These are phyloP conservation scores for Junonia oenone DNA, from an alignment of 2,888 invertebrate species.

Conservation along the genomic window DNA sequence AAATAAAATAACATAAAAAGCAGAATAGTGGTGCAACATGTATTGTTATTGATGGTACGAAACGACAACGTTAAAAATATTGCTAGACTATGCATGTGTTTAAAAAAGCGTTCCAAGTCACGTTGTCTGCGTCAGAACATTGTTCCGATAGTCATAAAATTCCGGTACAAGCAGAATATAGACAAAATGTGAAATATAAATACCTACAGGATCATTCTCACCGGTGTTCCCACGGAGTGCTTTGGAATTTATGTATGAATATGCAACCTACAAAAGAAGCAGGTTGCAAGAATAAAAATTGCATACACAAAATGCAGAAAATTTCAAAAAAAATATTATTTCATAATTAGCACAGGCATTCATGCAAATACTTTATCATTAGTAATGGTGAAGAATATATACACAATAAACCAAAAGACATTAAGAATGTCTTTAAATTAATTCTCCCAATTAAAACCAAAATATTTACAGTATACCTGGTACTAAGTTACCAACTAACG, in stretches of 20 bases:
- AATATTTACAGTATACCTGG: background rate
- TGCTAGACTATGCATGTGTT: background rate
- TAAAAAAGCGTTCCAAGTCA: conserved; percentile 6
- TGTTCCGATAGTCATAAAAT: background rate
- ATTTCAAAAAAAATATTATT: conserved; percentile 34
- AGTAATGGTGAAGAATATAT: background rate
- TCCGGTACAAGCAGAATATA: conserved; percentile 11
- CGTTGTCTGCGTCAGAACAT: background rate
- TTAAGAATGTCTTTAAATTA: background rate
- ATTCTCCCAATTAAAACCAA: background rate
- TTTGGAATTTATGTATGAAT: conserved; percentile 76
- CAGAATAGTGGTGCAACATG: conserved; percentile 1
- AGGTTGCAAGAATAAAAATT: conserved; percentile 71
- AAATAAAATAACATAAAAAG: conserved; percentile 20
- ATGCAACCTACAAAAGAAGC: conserved; percentile 83
- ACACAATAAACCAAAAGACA: background rate
- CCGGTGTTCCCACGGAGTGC: conserved; percentile 66
- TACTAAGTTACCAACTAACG: background rate
- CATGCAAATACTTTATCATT: conserved; percentile 26
- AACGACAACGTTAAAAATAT: background rate
- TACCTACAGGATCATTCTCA: conserved; percentile 87
- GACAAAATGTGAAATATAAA: conserved; percentile 44
- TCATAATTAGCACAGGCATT: conserved; percentile 42
- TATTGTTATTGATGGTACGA: background rate
- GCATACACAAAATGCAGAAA: conserved; percentile 34